Base-by-base conservation (phyloP, 1,140 invertebrate genomes). In the Meteorus sp. region DNA sequence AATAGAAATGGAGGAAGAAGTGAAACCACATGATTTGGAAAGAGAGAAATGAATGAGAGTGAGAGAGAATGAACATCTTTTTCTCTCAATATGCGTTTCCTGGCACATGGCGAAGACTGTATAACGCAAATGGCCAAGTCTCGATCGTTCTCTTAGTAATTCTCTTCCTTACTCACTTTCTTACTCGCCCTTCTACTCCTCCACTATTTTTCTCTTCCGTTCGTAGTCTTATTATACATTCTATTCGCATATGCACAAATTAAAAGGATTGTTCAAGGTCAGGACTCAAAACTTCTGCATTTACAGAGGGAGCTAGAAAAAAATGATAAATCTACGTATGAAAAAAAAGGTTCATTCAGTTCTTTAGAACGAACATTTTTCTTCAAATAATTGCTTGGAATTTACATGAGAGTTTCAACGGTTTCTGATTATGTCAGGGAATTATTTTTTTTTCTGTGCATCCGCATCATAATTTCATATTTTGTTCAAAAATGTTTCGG, bases 11-110 rank as follows among this genome's bases (percentile, higher is more conserved):
- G 33, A 55, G 61, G 57, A 63, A 60, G 54, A 63, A 59, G 48
- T 54, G 27, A 63, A 63, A 63, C 61, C 61, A 60, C 61, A 63
- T 60, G 61, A 63, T 63, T 63, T 52, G 39, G 20, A 41, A 50
- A 7, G 33, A 35, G n/a, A 53, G 41, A 25, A 23, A 23, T 33
- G 29, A 25, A 56, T 13, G 35, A 58, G 47, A 48, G 17, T 29
- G 52, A 59, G 61, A 63, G 61, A 63, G 54, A 63, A n/a, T n/a
- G n/a, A n/a, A n/a, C n/a, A n/a, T n/a, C n/a, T n/a, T n/a, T n/a
- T n/a, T n/a, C n/a, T 63, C 61, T 63, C 61, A 58, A 63, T 58
- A 58, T 33, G 31, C 41, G 27, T 63, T 63, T 63, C 61, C 61
- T 57, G 61, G 55, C 61, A 60, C 61, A 63, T 56, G 59, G 61